Base-by-base conservation (phyloP, 2,797 vertebrate genomes). In the Acanthis flammea region DNA sequence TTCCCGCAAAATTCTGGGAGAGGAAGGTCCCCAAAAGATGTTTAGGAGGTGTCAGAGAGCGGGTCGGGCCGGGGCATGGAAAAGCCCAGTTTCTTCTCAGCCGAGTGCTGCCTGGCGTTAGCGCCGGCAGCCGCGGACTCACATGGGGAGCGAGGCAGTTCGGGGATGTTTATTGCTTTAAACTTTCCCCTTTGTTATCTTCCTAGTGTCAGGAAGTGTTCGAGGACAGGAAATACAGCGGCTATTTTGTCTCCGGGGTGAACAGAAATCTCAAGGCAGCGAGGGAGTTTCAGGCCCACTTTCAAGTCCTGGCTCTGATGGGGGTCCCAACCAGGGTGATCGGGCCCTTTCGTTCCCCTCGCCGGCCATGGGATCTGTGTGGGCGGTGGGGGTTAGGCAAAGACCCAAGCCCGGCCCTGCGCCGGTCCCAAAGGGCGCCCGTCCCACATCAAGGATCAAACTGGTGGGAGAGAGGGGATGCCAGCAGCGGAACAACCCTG, bases 101-200 rank as follows among this genome's bases (percentile, higher is more conserved):
- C 5, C 21, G 7, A 15, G 22, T 5, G 42, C 41, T 19, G 12
- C 15, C n/a, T 10, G 25, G 23, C 22, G 23, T 68, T 57, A 51
- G 39, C 22, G 16, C 37, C 10, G 12, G 25, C 62, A 68, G 47
- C 23, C 27, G 7, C 12, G 9, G 51, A 25, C 12, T 11, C 50
- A 47, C 37, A 44, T 2, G 24, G 12, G 19, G 58, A 24, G 33
- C 5, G 18, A 78, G 68, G 63, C 12, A 50, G 30, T 15, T 67
- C 17, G 60, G 41, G 14, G 50, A 63, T 91, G 92, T 95, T 95
- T 94, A 94, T 96, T 94, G 74, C 90, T 96, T 96, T 94, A 91
- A 96, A 95, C 89, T 94, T 96, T 95, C 91, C 79, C 91, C 94
- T 96, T 94, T 96, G 94, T 94, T 96, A 92, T 94, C 94, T 92